These are phyloP conservation scores for Sarcophaga bullata DNA, from an alignment of 1,140 invertebrate species.

Conservation along the genomic window DNA sequence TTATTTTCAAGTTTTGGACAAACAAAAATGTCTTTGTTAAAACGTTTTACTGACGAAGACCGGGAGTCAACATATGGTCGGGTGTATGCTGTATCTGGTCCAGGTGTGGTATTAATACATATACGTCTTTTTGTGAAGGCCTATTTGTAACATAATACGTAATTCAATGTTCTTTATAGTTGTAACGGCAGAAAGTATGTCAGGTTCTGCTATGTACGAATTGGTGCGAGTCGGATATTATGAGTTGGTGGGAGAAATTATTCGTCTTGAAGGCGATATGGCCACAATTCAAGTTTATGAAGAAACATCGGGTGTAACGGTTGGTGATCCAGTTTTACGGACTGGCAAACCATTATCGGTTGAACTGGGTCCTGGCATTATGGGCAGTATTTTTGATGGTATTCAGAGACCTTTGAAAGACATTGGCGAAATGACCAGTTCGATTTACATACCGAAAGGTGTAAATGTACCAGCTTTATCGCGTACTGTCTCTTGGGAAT, in stretches of 20 bases:
- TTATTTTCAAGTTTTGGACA: not conserved
- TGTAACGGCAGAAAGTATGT: conserved; percentile 98
- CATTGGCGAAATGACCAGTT: conserved; percentile 91
- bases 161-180: conserved; percentile 72
- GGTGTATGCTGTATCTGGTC: conserved; percentile 96
- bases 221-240: conserved; percentile 97
- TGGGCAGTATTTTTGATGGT: conserved; percentile 99
- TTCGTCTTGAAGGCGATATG: conserved; percentile 98
- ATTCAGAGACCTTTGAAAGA: conserved; percentile 98
- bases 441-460: conserved; percentile 99
- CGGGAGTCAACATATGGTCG: conserved; percentile 92
- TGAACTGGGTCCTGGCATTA: conserved; percentile 98
- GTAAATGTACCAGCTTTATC: conserved; percentile 92
- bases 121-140: not conserved
- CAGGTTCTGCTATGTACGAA: conserved; percentile 99
- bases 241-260: conserved; percentile 99
- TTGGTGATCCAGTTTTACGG: conserved; percentile 97
- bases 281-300: conserved; percentile 99
- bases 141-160: not conserved
- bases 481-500: conserved; percentile 90
- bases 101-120: conserved; percentile 75
- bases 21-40: conserved; percentile 69
- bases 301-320: conserved; percentile 99
- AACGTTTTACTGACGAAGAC: conserved; percentile 84
- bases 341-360: conserved; percentile 96